Percentiles rank a stretch among this genome's conserved stretches.
Evolutionary conservation across 2,888 invertebrate genomes (phyloP).

Genomic region (Ganaspis brasiliensis): DNA sequence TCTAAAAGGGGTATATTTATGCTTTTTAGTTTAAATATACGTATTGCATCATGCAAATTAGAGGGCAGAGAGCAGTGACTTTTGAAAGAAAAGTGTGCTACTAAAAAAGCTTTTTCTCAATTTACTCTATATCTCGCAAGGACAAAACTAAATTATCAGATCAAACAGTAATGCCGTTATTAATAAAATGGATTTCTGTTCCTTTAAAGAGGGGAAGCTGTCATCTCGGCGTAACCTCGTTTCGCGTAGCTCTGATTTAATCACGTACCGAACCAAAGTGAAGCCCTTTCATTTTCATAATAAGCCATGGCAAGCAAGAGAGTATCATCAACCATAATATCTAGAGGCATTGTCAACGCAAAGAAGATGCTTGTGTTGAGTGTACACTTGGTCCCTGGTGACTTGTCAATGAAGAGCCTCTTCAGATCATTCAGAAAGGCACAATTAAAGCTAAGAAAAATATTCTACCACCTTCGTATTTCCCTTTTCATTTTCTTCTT

Average conservation of each 20-base stretch:
- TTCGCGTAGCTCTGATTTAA: conserved; percentile 73
- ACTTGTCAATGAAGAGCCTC: conserved; percentile 26
- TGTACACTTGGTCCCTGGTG: background rate
- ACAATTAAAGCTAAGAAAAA: conserved; percentile 13
- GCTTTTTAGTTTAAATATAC: no score
- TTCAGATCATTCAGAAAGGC: conserved; percentile 10
- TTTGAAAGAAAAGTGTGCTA: background rate
- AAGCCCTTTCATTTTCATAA: conserved; percentile 72
- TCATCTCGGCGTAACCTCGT: conserved; percentile 71
- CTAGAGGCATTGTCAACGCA: conserved; percentile 27
- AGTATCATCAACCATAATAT: conserved; percentile 37
- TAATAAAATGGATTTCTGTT: conserved; percentile 74
- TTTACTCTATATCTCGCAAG: conserved; percentile 36
- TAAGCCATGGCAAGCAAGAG: conserved; percentile 60
- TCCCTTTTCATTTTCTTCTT: background rate
- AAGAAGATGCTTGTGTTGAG: conserved; percentile 31
- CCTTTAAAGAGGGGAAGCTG: conserved; percentile 60
- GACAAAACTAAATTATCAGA: conserved; percentile 73
- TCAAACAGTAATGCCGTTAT: conserved; percentile 74
- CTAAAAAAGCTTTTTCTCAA: conserved; percentile 41
- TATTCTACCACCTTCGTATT: background rate
- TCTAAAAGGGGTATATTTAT: background rate
- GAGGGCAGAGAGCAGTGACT: background rate
- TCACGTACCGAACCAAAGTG: conserved; percentile 70
- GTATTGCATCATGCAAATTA: no score